Percentiles rank a stretch among this genome's conserved stretches.
These are phyloP conservation scores for Gallinago undulata DNA, from an alignment of 2,113 vertebrate genomes.

Conservation along the genomic window DNA sequence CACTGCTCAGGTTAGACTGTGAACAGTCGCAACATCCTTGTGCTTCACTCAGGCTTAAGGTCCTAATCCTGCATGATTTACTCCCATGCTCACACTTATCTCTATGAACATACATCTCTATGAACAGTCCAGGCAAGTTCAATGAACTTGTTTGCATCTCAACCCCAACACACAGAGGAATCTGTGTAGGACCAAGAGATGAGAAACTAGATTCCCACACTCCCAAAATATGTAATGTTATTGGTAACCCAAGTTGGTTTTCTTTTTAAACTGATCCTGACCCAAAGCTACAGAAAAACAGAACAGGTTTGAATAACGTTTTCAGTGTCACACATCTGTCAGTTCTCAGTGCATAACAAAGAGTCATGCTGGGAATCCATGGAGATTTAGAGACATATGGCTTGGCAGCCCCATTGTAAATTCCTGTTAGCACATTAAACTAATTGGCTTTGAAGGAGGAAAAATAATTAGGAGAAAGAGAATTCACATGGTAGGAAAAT, in stretches of 20 bases:
- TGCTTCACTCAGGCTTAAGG: not conserved
- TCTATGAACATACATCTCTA: not conserved
- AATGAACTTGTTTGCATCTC: not conserved
- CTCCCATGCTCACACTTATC: not conserved
- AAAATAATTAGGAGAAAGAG: slow-evolving; percentile 24
- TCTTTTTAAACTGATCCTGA: not conserved
- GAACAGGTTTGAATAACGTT: not conserved
- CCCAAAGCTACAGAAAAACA: not conserved
- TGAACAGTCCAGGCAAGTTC: not conserved
- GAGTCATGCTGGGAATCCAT: not conserved
- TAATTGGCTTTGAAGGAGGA: slow-evolving; percentile 34
- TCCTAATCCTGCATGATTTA: not conserved
- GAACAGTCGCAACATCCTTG: not conserved
- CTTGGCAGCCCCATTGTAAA: slow-evolving; percentile 7
- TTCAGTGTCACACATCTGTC: slow-evolving; percentile 55
- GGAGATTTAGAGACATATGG: slow-evolving; percentile 26
- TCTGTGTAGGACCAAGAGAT: not conserved
- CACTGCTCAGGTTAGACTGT: not conserved
- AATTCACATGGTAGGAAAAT: not conserved
- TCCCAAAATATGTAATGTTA: not conserved
- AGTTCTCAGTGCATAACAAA: not conserved
- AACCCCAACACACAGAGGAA: not conserved
- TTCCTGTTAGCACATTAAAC: not conserved
- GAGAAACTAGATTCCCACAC: not conserved
- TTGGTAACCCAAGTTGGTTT: not conserved